Conservation (phyloP, 2,113 vertebrate genomes). For the Symphodus melops region DNA sequence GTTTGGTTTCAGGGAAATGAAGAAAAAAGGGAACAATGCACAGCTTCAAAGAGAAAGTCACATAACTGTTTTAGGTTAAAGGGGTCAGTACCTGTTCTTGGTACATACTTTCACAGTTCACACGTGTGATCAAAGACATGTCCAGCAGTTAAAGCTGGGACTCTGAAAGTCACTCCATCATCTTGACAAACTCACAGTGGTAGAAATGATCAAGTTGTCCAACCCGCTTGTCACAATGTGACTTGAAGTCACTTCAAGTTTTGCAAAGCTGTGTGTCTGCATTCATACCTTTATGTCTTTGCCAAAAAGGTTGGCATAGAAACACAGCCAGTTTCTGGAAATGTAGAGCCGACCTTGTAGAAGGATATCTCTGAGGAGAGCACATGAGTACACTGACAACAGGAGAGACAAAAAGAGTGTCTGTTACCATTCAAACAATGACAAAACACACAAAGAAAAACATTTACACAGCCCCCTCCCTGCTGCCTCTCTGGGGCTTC, state of each 20-base stretch:
- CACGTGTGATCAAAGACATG: not conserved
- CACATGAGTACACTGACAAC: conserved; percentile 92
- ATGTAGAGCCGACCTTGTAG: conserved; percentile 97
- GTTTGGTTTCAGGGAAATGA: conserved; percentile 62
- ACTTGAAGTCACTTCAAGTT: conserved; percentile 17
- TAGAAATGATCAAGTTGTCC: conserved; percentile 15
- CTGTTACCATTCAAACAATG: not conserved
- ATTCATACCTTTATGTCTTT: conserved; percentile 94
- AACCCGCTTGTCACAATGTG: conserved; percentile 20
- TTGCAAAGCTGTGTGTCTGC: conserved; percentile 27
- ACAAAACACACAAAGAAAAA: not conserved
- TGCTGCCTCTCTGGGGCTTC: not conserved
- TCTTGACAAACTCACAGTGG: conserved; percentile 29
- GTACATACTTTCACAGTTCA: not conserved
- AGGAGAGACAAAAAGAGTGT: conserved; percentile 20
- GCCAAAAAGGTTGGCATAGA: conserved; percentile 96
- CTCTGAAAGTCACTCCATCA: conserved; percentile 17
- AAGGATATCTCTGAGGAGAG: conserved; percentile 94
- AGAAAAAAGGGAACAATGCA: conserved; percentile 45
- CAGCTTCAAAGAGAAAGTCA: conserved; percentile 54
- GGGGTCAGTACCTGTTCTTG: conserved; percentile 12
- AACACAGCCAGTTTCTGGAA: conserved; percentile 97
- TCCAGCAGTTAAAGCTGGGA: not conserved
- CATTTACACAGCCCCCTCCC: not conserved
- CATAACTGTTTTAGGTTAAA: conserved; percentile 14